Base-by-base conservation (phyloP, 37 sponge, comb jelly and placozoan genomes). In the Hexactinellida sp. region DNA sequence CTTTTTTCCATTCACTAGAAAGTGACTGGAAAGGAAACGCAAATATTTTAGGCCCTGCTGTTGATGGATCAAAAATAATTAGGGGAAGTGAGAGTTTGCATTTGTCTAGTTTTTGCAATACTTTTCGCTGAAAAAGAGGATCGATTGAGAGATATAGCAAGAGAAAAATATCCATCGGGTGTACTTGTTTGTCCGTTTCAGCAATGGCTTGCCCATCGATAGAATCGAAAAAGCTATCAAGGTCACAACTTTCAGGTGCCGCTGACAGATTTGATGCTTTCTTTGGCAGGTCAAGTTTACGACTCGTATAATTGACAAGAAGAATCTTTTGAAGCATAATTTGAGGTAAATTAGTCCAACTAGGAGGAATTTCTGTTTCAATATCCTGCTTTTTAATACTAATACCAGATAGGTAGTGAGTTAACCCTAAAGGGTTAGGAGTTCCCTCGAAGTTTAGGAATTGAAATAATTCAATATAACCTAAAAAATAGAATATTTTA, bases 81-180 rank as follows among this genome's bases (percentile, higher is more conserved):
- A 84, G 37, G 24, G 89, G 89, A 0, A 88, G 7, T 25, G 85
- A 71, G 37, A 85, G 39, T 82, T 88, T 71, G 35, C 89, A 88
- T 16, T 38, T 39, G 0, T 38, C 83, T 84, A 88, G 38, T 34
- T 54, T 55, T 34, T 36, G 24, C 36, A 82, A 1, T 38, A 88
- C 35, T 23, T 85, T 85, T 47, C 85, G 89, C 3, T 82, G 85
- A 37, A 88, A 85, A 51, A 88, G 85, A 54, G 85, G 36, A 25
- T 88, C 89, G 36, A 84, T 25, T 55, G 85, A 88, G 82, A 38
- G 85, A 21, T 85, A 82, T 0, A 88, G 0, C 36, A 85, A 47
- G 0, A 88, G 47, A 32, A 88, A 38, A 25, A 36, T 71, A 88
- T 88, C 89, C 0, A 88, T 25, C 10, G 89, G 89, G 37, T 84